A percentile compares a stretch with the other conserved stretches of the same genome.
Evolutionary conservation across 2,888 invertebrate species (phyloP).

Genomic region (Luperina nickerlii): DNA sequence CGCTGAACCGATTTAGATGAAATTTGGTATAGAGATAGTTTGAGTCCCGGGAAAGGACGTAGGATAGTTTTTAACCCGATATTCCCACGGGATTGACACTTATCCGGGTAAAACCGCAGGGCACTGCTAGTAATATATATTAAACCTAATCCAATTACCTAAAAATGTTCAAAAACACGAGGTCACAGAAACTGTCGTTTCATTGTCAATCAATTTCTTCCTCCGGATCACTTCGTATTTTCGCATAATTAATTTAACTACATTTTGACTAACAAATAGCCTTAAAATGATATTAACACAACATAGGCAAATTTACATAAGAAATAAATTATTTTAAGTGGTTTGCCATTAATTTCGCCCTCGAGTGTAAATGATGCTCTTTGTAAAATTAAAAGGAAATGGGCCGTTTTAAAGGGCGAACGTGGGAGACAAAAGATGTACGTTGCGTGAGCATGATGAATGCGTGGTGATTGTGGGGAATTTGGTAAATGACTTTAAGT

Average conservation of each 20-base stretch:
- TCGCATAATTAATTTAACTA: conserved; percentile 23
- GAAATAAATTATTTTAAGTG: conserved; percentile 53
- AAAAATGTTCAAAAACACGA: not conserved
- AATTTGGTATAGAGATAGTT: no score
- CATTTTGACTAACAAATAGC: conserved; percentile 19
- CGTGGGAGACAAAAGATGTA: conserved; percentile 22
- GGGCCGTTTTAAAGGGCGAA: conserved; percentile 34
- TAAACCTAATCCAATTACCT: not conserved
- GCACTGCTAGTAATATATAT: not conserved
- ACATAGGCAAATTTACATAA: conserved; percentile 40
- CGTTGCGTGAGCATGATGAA: conserved; percentile 38
- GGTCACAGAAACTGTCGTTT: not conserved
- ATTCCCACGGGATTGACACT: no score
- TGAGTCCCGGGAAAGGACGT: no score
- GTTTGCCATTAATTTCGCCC: conserved; percentile 53
- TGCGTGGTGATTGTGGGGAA: conserved; percentile 31
- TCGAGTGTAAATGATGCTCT: conserved; percentile 56
- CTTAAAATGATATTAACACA: conserved; percentile 19
- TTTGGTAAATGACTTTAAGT: conserved; percentile 39
- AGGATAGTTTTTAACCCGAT: no score
- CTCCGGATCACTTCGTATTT: not conserved
- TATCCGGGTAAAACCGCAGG: no score
- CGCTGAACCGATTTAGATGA: no score
- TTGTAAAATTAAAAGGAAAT: conserved; percentile 59
- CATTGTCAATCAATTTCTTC: conserved; percentile 5